phyloP scores from a whole-genome alignment of 2,888 invertebrate genomes.

The Leptopterna dolabrata region DNA sequence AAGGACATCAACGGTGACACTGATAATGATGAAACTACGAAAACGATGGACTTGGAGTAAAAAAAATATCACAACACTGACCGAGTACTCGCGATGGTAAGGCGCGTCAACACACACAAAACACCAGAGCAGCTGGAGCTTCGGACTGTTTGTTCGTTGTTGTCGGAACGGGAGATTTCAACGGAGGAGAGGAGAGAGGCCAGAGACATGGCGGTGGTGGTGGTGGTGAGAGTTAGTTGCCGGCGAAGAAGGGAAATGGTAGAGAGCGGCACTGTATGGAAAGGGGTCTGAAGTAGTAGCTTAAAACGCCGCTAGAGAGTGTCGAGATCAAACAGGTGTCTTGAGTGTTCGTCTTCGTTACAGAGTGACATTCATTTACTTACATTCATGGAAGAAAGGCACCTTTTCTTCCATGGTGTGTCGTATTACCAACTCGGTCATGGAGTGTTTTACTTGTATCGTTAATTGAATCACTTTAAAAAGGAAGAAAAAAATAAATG shows the following conservation, averaged over 20 bases:
- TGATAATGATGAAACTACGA: neutral
- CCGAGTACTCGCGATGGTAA: neutral
- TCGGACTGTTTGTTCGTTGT: neutral
- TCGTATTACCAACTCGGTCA: too few species aligned
- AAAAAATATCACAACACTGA: neutral
- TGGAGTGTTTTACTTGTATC: too few species aligned
- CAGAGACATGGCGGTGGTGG: neutral
- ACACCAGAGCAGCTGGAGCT: neutral
- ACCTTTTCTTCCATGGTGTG: too few species aligned
- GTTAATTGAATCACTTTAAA: too few species aligned
- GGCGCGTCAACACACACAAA: neutral
- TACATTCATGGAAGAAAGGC: too few species aligned
- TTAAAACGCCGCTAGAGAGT: neutral
- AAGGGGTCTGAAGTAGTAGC: neutral
- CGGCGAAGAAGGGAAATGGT: neutral
- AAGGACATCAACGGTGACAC: conserved; percentile 8
- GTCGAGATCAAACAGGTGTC: neutral
- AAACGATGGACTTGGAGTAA: neutral
- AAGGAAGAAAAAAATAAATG: too few species aligned
- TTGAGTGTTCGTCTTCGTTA: neutral
- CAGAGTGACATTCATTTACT: neutral
- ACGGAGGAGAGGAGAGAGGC: neutral
- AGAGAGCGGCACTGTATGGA: neutral
- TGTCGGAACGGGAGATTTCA: neutral
- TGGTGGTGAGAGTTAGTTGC: neutral